Evolutionary conservation across 2,888 invertebrate genomes (phyloP), one percentile per base, ranked within the genome.

Genomic region (Synergus gifuensis): DNA sequence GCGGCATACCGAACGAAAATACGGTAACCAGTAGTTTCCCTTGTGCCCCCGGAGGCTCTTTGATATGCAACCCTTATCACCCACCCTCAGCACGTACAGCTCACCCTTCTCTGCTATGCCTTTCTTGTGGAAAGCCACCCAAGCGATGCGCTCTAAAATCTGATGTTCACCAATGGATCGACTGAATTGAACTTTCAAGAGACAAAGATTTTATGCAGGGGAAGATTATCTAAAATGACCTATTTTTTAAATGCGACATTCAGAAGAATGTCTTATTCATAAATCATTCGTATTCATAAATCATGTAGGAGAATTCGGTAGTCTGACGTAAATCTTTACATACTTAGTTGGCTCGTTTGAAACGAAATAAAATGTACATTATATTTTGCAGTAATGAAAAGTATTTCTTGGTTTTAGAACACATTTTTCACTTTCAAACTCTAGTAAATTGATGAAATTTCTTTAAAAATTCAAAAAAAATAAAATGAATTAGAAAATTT

Each of bases 1-100:
- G 77, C 77, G 44, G 83, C 82, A 83, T 83, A 83, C 81, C 73
- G 81, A 83, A 80, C 80, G 83, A 79, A 83, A 83, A 58, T 79
- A 63, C 42, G 82, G 73, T 79, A 77, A 77, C 77, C 69, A 22
- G 76, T 18, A 49, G 60, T 79, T 73, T 78, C 76, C 63, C 22
- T 22, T 40, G 49, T 58, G 62, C 77, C 60, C 22, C 73, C 28
- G 78, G 80, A 76, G 22, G 58, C 80, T 80, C 62, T 60, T 81
- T 83, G 81, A 81, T 83, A 83, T 81, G 79, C 81, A 79, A 69
- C 79, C 78, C 82, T 81, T 81, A 82, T 82, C 80, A 79, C 77
- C 54, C 79, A 54, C 3, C 22, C 76, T 58, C 18, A 66, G 77
- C 82, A 78, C 78, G 80, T 80, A 81, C 12, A 73, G 46, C 81